Percentiles rank a stretch among this genome's conserved stretches.
Conservation (phyloP, 2,113 vertebrate genomes). For the Pygoscelis antarcticus region DNA sequence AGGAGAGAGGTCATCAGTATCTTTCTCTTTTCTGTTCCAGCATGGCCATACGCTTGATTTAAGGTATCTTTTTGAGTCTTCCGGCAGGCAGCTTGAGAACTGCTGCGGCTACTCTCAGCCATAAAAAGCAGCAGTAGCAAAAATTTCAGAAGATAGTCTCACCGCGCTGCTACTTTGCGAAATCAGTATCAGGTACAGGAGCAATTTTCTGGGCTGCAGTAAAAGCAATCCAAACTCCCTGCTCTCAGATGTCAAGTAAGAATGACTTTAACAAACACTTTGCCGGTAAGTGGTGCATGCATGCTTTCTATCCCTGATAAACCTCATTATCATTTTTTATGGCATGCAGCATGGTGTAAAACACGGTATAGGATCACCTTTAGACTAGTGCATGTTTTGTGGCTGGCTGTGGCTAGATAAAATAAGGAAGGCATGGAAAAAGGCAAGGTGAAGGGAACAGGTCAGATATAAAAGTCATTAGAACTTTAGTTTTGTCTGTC, state of each 20-base stretch:
- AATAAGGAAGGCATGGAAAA: neutral
- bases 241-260: neutral
- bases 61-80: neutral
- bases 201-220: neutral
- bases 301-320: neutral
- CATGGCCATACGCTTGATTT: neutral
- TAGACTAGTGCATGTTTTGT: neutral
- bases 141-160: neutral
- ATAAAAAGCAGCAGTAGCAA: neutral
- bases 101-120: neutral
- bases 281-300: neutral
- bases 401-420: neutral
- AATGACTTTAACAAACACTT: neutral
- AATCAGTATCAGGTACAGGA: neutral
- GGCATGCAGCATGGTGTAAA: neutral
- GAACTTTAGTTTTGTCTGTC: neutral
- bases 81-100: neutral
- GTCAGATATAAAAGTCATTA: neutral
- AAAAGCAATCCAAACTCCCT: neutral
- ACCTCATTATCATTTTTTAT: neutral
- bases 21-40: neutral
- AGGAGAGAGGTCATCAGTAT: neutral
- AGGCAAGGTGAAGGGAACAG: neutral
- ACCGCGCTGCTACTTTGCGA: neutral
- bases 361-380: neutral